A percentile compares a stretch with the other conserved stretches of the same genome.
phyloP scores from a whole-genome alignment of 2,113 vertebrate species.

The Xyliphius kryptos region DNA sequence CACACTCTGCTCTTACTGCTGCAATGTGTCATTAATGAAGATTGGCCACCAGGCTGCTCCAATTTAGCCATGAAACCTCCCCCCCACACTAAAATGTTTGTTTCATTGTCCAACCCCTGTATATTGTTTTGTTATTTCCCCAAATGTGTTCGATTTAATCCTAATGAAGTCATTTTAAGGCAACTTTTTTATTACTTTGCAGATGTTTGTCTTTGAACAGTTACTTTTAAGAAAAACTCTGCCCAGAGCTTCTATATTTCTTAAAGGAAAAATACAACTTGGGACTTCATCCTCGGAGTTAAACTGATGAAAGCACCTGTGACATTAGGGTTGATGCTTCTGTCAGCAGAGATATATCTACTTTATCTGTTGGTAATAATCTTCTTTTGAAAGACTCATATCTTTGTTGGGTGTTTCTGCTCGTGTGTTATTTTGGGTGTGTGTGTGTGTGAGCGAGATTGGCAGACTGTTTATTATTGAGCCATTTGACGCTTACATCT shows the following conservation, averaged over 20 bases:
- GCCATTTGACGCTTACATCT: conserved; percentile 72
- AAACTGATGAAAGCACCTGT: neutral
- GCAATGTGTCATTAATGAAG: no score
- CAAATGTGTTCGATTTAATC: no score
- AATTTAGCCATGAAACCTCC: no score
- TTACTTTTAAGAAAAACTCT: no score
- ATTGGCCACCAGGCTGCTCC: no score
- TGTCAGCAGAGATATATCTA: conserved; percentile 13
- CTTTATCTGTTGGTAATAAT: conserved; percentile 12
- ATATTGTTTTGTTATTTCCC: no score
- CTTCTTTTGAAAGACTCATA: conserved; percentile 23
- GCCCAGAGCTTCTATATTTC: neutral
- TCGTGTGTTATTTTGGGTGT: conserved; percentile 1
- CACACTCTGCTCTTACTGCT: no score
- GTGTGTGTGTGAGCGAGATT: conserved; percentile 38
- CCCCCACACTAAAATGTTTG: no score
- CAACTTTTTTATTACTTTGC: neutral
- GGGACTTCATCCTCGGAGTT: conserved; percentile 8
- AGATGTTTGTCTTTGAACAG: neutral
- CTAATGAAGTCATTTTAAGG: no score
- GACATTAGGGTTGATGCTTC: conserved; percentile 21
- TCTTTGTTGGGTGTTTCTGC: conserved; percentile 8
- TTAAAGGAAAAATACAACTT: neutral
- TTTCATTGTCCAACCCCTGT: no score
- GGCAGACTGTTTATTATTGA: conserved; percentile 82